Evolutionary conservation across 2,888 invertebrate genomes (phyloP), one percentile per base, ranked within the genome.

Genomic region (Empis livida): DNA sequence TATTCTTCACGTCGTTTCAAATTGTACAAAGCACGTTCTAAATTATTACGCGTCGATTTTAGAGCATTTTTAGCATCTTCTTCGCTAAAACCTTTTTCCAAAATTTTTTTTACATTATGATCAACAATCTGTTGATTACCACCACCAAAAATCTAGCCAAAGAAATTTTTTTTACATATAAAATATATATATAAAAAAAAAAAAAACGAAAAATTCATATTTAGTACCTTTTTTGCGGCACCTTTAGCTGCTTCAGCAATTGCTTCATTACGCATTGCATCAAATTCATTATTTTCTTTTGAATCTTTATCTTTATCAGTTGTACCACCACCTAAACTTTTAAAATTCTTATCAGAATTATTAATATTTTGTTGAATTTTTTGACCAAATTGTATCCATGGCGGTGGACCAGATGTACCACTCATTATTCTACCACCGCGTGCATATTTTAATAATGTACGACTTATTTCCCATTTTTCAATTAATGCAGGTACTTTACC

Each of bases 351-450:
- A 51, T 82, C 79, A 41, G n/a, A n/a, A n/a, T 52, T 54, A 38
- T 75, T 71, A 23, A 76, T 67, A 31, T 66, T 61, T 45, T 75
- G 73, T 56, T 80, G 72, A 46, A 88, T 75, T 59, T 79, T 81
- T 59, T 84, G 81, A 0, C 93, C 93, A 71, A 94, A 93, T 32
- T 91, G 84, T 56, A 92, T 89, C 90, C 93, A 94, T 42, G 84
- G 89, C 2, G 92, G 90, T 1, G 87, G 88, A 52, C 85, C 86
- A 56, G 84, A 82, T 47, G 75, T 77, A 4, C 59, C 59, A 9
- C 54, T 56, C 14, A 59, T 49, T 3, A 61, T 59, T 8, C 63
- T 56, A 2, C 61, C 64, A 47, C 61, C 62, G 17, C 59, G 58
- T 5, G 78, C 77, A 60, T 79, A 80, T 59, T 79, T 79, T 5